Evolutionary conservation across 2,797 vertebrate genomes (phyloP), one percentile per base, ranked within the genome.

Genomic region (Aratinga solstitialis): DNA sequence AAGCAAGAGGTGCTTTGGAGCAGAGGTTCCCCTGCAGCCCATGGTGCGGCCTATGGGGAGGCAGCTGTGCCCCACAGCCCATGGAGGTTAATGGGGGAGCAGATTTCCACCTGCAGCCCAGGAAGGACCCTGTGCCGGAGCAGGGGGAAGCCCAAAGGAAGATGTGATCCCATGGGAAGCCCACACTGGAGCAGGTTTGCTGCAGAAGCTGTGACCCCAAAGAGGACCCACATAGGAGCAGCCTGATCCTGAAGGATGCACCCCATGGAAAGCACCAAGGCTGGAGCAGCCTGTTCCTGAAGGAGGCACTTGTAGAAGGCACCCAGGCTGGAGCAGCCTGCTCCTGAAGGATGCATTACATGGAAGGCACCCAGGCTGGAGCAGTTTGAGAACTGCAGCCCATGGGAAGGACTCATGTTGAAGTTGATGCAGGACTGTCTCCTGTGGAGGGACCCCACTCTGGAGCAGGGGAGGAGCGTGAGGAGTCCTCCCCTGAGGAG

Each of bases 51-150:
- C 48, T 9, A 32, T 10, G 30, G 72, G 48, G 56, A 45, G n/a
- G 38, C 36, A 50, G 36, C 42, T 71, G 34, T 23, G 17, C 2
- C 22, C 40, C 23, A 48, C 63, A 75, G 40, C 26, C 42, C 16
- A 3, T 6, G 43, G 53, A 66, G 15, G 15, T 18, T 8, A 26
- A 47, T 12, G 16, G 15, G 10, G 29, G 11, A 56, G 36, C 29
- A 24, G 36, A 54, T 32, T 58, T 40, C 12, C 36, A 47, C 29
- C n/a, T 42, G 7, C 32, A 73, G 34, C 19, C 16, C 0, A 0
- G 12, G 23, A 10, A 0, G 2, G 16, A 50, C 9, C 13, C 29
- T 12, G 26, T 1, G 4, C 4, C 2, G 6, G 40, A 56, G 45
- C 29, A 74, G 7, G 7, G 7, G 11, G 36, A 34, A 63, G n/a